These are phyloP conservation scores for Psix sp. DNA, from an alignment of 1,140 invertebrate genomes.

Conservation along the genomic window DNA sequence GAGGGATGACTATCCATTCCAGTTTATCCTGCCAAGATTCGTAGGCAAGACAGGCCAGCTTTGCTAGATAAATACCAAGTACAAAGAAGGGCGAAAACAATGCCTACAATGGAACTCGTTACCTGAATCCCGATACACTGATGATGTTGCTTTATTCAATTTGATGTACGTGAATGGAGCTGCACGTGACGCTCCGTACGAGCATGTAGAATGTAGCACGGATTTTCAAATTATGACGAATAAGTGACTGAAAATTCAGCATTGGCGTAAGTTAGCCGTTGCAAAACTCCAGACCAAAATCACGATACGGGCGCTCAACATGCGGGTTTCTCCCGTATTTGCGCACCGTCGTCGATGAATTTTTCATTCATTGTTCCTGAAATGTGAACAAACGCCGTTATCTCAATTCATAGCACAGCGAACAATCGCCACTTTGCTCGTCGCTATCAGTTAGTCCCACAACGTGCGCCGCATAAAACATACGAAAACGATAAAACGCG, in stretches of 20 bases:
- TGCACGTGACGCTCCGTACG: constrained; percentile 24
- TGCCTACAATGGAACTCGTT: constrained; percentile 46
- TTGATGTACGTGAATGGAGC: constrained; percentile 52
- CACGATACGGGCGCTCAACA: constrained; percentile 32
- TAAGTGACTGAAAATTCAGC: constrained; percentile 5
- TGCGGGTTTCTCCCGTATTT: constrained; percentile 50
- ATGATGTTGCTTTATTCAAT: constrained; percentile 59
- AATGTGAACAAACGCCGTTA: constrained; percentile 32
- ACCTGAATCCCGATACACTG: constrained; percentile 52
- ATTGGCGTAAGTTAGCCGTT: constrained; percentile 1
- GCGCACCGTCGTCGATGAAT: constrained; percentile 31
- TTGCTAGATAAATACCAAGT: constrained; percentile 50
- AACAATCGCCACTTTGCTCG: constrained; percentile 10
- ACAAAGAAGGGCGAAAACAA: constrained; percentile 58
- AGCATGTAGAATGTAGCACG: background rate
- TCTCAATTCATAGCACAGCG: constrained; percentile 20
- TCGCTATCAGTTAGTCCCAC: background rate
- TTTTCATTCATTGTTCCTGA: constrained; percentile 30
- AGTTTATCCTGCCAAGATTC: constrained; percentile 58
- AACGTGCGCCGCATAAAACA: background rate
- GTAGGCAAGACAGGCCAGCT: constrained; percentile 43
- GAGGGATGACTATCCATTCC: constrained; percentile 58
- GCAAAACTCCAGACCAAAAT: constrained; percentile 31
- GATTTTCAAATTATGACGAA: constrained; percentile 18
- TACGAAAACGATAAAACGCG: no score